Conservation (phyloP, 2,113 vertebrate species). For the Syngnathus floridae region DNA sequence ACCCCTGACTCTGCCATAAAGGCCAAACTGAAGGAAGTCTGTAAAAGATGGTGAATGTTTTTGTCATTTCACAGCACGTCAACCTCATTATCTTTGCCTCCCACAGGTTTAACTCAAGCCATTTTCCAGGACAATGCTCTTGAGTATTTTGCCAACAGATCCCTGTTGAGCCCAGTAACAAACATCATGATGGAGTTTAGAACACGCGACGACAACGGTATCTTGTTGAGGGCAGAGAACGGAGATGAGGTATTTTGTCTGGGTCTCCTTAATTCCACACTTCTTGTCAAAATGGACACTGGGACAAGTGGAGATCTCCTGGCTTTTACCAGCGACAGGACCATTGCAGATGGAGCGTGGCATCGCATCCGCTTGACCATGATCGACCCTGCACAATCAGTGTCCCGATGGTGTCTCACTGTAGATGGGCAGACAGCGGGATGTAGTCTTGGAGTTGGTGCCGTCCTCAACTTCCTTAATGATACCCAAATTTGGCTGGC, state of each 20-base stretch:
- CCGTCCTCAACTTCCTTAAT: conserved; percentile 78
- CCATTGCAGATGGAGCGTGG: conserved; percentile 80
- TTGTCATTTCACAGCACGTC: neutral
- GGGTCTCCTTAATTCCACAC: conserved; percentile 75
- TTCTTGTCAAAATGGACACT: conserved; percentile 71
- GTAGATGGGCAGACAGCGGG: conserved; percentile 64
- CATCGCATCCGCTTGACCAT: conserved; percentile 74
- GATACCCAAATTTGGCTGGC: conserved; percentile 68
- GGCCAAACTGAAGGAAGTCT: neutral
- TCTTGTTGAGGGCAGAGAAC: conserved; percentile 69
- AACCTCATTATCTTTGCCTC: conserved; percentile 10
- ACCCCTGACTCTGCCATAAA: neutral
- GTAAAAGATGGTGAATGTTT: neutral
- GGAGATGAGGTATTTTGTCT: conserved; percentile 72
- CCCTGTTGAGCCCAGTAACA: conserved; percentile 62
- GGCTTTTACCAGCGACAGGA: conserved; percentile 61
- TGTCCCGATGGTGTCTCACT: conserved; percentile 73
- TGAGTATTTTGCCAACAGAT: conserved; percentile 70
- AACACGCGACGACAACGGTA: conserved; percentile 77
- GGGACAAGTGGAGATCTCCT: conserved; percentile 67
- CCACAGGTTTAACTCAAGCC: conserved; percentile 80
- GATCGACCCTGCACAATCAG: conserved; percentile 52
- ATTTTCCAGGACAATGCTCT: conserved; percentile 72
- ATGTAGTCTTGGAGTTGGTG: conserved; percentile 58
- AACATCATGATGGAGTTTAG: conserved; percentile 76